Conservation (phyloP, 2,797 vertebrate species). For the Crypturellus tataupa region DNA sequence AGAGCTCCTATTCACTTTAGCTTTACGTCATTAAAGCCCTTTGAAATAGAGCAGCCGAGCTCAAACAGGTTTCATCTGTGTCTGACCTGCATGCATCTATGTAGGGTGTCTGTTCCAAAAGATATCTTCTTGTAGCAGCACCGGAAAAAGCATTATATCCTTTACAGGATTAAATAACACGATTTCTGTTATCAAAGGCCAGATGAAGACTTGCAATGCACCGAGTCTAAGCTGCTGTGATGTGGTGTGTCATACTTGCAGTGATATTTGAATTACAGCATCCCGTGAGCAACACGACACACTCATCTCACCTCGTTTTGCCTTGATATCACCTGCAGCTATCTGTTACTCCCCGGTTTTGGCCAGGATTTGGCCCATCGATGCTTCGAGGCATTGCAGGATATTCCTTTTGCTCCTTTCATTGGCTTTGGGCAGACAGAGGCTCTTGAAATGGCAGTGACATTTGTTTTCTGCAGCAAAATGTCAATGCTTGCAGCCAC, state of each 20-base stretch:
- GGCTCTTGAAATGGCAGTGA: not conserved
- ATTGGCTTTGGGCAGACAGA: not conserved
- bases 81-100: not conserved
- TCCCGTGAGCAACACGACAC: not conserved
- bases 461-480: not conserved
- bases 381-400: not conserved
- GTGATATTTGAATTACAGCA: not conserved
- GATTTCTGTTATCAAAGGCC: not conserved
- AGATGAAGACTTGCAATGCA: not conserved
- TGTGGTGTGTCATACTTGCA: not conserved
- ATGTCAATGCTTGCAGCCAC: not conserved
- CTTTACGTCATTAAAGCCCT: not conserved
- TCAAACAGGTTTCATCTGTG: not conserved
- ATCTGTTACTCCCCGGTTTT: not conserved
- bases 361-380: not conserved
- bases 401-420: not conserved
- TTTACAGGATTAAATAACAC: not conserved
- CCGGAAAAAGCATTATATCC: not conserved
- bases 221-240: not conserved
- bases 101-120: not conserved
- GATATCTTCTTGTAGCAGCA: not conserved
- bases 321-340: not conserved
- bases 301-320: not conserved
- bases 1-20: not conserved
- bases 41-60: not conserved